Evolutionary conservation across 2,888 invertebrate species (phyloP).

Genomic region (Drosophila anomalipes): DNA sequence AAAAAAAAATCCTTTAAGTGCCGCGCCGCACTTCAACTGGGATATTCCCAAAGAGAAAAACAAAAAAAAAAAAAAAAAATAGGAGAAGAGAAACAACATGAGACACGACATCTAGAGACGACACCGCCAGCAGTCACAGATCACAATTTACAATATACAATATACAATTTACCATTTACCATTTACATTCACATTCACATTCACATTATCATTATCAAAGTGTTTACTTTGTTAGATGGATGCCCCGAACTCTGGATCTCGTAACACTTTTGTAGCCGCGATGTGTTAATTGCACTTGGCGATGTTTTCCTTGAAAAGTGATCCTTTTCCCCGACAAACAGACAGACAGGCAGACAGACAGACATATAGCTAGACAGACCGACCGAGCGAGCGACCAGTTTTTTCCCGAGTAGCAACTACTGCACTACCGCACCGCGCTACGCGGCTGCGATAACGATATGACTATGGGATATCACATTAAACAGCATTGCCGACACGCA

Average conservation of each 20-base stretch:
- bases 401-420: not conserved
- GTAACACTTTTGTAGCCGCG: conserved; percentile 52
- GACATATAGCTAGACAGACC: not conserved
- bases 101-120: conserved; percentile 46
- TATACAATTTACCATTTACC: conserved; percentile 31
- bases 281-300: conserved; percentile 81
- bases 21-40: conserved; percentile 62
- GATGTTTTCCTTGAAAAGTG: conserved; percentile 79
- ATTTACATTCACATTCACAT: conserved; percentile 24
- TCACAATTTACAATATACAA: conserved; percentile 30
- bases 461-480: conserved; percentile 62
- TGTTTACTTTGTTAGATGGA: conserved; percentile 59
- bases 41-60: conserved; percentile 39
- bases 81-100: not conserved
- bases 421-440: conserved; percentile 49
- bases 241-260: conserved; percentile 20
- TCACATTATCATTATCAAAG: conserved; percentile 75
- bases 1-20: conserved; percentile 61
- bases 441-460: conserved; percentile 58
- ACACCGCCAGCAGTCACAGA: conserved; percentile 53
- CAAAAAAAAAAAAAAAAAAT: conserved; percentile 4
- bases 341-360: not conserved
- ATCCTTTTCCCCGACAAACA: conserved; percentile 62
- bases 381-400: not conserved
- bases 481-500: conserved; percentile 69